A percentile compares a stretch with the other conserved stretches of the same genome.
Conservation (phyloP, 2,113 vertebrate species). For the Manacus vitellinus region DNA sequence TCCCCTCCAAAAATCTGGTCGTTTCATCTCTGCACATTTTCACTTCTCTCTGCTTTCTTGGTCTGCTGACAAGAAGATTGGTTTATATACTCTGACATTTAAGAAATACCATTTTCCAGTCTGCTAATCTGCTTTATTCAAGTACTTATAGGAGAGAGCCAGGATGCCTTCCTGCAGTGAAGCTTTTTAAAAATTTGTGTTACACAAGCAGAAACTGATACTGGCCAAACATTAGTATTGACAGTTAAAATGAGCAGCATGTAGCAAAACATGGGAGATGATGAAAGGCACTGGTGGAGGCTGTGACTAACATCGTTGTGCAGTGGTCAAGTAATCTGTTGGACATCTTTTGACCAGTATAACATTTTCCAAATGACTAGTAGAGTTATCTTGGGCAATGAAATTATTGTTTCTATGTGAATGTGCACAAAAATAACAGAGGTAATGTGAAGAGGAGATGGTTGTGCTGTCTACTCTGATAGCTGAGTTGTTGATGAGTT, state of each 20-base stretch:
- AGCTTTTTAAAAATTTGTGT: background rate
- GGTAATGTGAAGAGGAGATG: background rate
- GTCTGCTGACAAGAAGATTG: constrained; percentile 37
- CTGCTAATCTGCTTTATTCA: constrained; percentile 38
- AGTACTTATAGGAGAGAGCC: background rate
- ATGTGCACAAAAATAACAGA: background rate
- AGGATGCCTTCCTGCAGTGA: background rate
- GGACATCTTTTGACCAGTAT: background rate
- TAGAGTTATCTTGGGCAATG: background rate
- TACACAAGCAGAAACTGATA: background rate
- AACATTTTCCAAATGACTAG: background rate
- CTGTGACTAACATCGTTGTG: rapidly evolving
- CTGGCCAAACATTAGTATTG: background rate
- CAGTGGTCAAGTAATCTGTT: background rate
- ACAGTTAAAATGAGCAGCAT: background rate
- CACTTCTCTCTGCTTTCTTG: background rate
- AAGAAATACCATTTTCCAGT: constrained; percentile 58
- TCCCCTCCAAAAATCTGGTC: background rate
- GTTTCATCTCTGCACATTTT: constrained; percentile 19
- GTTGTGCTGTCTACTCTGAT: rapidly evolving
- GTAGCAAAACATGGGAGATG: background rate
- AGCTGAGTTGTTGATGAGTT: background rate
- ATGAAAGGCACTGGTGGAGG: background rate
- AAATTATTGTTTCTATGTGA: background rate
- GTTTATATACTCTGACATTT: constrained; percentile 55